Base-by-base conservation (phyloP, 2,888 invertebrate genomes). In the Cheilosia variabilis region DNA sequence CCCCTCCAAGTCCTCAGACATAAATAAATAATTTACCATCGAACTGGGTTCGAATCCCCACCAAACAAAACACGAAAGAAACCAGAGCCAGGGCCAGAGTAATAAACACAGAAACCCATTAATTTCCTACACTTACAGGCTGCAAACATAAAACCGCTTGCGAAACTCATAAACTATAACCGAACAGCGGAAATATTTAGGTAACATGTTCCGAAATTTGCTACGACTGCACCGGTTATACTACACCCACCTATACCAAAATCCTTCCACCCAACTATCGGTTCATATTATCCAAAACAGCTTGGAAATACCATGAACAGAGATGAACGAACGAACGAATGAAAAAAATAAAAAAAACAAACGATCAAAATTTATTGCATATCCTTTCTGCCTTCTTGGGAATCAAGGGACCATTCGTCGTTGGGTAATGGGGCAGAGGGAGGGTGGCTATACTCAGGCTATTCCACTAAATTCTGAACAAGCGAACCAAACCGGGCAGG, bases 111-210 rank as follows among this genome's bases (percentile, higher is more conserved):
- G 43, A 50, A 86, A 86, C 68, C 76, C 86, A 86, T 86, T 86
- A 86, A 77, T 86, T 86, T 81, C 66, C 81, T 68, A 71, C 81
- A 86, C 72, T 81, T 86, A 81, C 80, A 86, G 72, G 66, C 62
- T 68, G 9, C 50, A 41, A 81, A 86, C 86, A 86, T 80, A 76
- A 86, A 76, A 81, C 76, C 76, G 71, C 62, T 77, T 81, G 86
- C 71, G 60, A 72, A 66, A 76, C 80, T 76, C 86, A 86, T 86
- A 86, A 86, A 86, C 71, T 63, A 86, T 62, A 72, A 57, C 17
- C 52, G 66, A 77, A 66, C 76, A 65, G 76, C 76, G 81, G 86
- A 86, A 86, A 86, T 86, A 81, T 81, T 86, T 86, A 76, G 86
- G 80, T 86, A 86, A 72, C 81, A 43, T 83, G 73, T 83, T 83